phyloP scores from a whole-genome alignment of 2,113 vertebrate species.

The Suncus etruscus region DNA sequence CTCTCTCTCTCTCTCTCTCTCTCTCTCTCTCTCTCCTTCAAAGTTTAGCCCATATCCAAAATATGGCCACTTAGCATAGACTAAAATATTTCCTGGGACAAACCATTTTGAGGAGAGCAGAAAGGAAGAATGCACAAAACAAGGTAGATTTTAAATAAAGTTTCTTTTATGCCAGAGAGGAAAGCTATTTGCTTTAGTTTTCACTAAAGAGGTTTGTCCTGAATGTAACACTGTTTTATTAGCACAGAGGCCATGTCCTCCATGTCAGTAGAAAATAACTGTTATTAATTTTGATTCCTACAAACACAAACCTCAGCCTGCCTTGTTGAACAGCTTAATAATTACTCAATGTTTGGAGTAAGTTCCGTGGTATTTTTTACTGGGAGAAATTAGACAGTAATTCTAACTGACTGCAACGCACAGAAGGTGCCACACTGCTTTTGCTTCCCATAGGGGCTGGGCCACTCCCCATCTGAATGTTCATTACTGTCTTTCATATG shows the following conservation, averaged over 20 bases:
- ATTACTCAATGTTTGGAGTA: constrained; percentile 34
- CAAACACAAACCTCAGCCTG: constrained; percentile 40
- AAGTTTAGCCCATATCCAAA: not conserved
- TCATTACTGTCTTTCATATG: constrained; percentile 85
- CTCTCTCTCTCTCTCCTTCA: no score
- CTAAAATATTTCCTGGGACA: constrained; percentile 26
- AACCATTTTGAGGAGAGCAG: not conserved
- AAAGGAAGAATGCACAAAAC: not conserved
- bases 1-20: not conserved
- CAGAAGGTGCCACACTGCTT: constrained; percentile 72
- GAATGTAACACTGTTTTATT: constrained; percentile 22
- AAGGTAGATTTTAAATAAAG: not conserved
- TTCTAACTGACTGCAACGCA: constrained; percentile 71
- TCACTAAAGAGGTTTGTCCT: not conserved
- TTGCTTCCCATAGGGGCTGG: constrained; percentile 62
- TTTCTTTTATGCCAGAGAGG: not conserved
- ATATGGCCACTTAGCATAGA: not conserved
- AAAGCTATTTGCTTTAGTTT: not conserved
- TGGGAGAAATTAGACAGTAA: constrained; percentile 70
- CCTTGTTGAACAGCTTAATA: constrained; percentile 57
- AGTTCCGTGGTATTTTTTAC: constrained; percentile 47
- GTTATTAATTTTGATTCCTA: constrained; percentile 57
- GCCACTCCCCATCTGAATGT: constrained; percentile 81
- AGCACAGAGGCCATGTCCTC: not conserved
- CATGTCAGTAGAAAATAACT: constrained; percentile 52